phyloP scores from a whole-genome alignment of 2,888 invertebrate species.

The Limnephilus rhombicus region DNA sequence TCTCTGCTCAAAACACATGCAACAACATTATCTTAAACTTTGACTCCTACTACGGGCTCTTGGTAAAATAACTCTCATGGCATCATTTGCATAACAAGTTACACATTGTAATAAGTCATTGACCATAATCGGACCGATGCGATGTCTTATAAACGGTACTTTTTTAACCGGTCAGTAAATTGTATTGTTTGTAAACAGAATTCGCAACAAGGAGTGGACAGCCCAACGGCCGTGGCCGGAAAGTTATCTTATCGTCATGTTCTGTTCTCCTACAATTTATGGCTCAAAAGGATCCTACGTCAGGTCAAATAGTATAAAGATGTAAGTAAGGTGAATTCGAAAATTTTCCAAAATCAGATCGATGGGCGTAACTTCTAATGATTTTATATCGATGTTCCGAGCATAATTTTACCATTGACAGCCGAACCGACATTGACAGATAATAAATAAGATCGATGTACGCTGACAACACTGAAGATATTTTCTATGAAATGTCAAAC shows the following conservation, averaged over 20 bases:
- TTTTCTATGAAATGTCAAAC: too few relatives aligned
- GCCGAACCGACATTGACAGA: too few relatives aligned
- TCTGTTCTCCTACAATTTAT: conserved; percentile 41
- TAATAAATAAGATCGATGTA: too few relatives aligned
- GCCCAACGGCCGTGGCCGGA: conserved; percentile 50
- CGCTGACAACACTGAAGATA: too few relatives aligned
- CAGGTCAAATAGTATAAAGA: neutral
- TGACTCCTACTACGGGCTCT: too few relatives aligned
- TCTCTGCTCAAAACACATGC: neutral
- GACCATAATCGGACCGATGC: neutral
- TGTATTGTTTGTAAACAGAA: conserved; percentile 23
- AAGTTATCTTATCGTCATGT: conserved; percentile 36
- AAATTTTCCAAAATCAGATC: too few relatives aligned
- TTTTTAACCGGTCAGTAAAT: neutral
- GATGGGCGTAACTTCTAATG: too few relatives aligned
- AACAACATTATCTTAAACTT: neutral
- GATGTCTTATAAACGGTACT: neutral
- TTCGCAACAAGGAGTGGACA: conserved; percentile 11
- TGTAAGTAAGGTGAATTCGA: neutral
- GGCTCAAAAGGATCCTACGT: neutral
- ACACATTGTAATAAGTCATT: neutral
- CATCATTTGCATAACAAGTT: neutral
- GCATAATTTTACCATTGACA: too few relatives aligned
- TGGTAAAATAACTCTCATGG: neutral
- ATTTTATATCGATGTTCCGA: too few relatives aligned